These are phyloP conservation scores for Cercocebus atys DNA, from an alignment of 2,113 vertebrate species.

Conservation along the genomic window DNA sequence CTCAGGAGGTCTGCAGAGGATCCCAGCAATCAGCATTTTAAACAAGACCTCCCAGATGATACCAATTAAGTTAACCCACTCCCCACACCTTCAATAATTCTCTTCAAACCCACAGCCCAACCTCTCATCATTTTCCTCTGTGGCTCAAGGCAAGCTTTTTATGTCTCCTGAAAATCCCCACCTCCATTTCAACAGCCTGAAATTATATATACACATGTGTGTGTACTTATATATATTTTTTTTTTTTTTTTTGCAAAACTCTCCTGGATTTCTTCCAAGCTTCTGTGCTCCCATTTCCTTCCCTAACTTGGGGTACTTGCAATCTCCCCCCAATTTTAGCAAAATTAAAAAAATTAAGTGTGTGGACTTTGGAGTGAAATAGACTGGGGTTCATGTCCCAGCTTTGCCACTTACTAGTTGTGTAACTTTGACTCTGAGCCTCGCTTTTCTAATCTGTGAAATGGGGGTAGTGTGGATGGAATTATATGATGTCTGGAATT, in stretches of 20 bases:
- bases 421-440: background rate
- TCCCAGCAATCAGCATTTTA: background rate
- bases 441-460: background rate
- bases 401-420: background rate
- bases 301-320: background rate
- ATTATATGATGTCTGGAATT: background rate
- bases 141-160: background rate
- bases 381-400: background rate
- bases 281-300: background rate
- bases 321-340: background rate
- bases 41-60: background rate
- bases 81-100: background rate
- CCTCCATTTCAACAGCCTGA: background rate
- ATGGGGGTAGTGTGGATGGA: background rate
- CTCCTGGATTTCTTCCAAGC: background rate
- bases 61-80: background rate
- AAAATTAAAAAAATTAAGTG: background rate
- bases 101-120: background rate
- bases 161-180: background rate
- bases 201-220: background rate
- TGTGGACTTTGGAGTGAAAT: background rate
- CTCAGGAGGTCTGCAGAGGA: background rate
- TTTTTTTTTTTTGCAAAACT: background rate
- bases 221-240: rapidly evolving
- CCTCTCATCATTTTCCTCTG: background rate